These are phyloP conservation scores for Heliocidaris erythrogramma DNA, from an alignment of 35 echinoderm and acorn worm genomes.

Conservation along the genomic window DNA sequence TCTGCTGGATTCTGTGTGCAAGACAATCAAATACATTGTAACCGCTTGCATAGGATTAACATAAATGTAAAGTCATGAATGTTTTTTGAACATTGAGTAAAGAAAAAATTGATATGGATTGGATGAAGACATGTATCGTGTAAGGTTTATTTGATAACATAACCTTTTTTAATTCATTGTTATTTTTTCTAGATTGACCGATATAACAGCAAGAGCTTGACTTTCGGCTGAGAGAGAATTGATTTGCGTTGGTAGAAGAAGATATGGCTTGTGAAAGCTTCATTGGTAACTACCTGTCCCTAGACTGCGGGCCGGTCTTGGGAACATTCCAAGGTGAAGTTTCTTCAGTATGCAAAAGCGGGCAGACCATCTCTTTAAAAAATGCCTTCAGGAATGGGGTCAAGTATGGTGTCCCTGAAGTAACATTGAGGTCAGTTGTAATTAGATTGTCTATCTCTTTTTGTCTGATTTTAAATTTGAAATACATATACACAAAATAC, in stretches of 20 bases:
- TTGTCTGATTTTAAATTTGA: too few species aligned
- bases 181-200: not conserved
- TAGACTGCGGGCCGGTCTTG: constrained; percentile 86
- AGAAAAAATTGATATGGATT: too few species aligned
- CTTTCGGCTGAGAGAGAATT: not conserved
- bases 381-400: constrained; percentile 86
- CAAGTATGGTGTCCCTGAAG: constrained; percentile 85
- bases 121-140: too few species aligned
- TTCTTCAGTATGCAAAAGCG: constrained; percentile 66
- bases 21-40: too few species aligned
- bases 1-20: too few species aligned
- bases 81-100: too few species aligned
- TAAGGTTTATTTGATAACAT: too few species aligned
- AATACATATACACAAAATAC: too few species aligned
- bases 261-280: constrained; percentile 74
- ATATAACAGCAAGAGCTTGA: not conserved
- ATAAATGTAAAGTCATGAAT: too few species aligned
- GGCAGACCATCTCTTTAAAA: constrained; percentile 82
- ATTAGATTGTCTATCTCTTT: not conserved
- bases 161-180: not conserved
- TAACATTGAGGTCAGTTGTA: constrained; percentile 78
- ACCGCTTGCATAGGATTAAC: too few species aligned
- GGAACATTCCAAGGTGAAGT: constrained; percentile 96
- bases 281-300: constrained; percentile 82
- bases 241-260: not conserved